phyloP scores from a whole-genome alignment of 2,888 invertebrate species.

The Apotomis capreana region DNA sequence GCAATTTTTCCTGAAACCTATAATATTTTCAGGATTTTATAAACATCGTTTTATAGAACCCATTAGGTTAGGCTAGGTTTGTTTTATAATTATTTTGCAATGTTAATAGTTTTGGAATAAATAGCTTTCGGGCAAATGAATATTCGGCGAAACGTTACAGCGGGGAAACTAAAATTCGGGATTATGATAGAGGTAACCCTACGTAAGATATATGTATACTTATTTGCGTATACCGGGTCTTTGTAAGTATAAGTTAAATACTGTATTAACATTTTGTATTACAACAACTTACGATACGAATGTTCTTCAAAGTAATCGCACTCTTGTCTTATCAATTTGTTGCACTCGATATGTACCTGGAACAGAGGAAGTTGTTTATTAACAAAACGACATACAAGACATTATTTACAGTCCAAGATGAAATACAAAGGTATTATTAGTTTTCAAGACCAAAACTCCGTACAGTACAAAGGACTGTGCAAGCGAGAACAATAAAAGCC shows the following conservation, averaged over 20 bases:
- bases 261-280: background rate
- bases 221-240: too few species aligned
- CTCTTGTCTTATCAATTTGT: conserved; percentile 26
- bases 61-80: too few species aligned
- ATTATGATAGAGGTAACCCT: background rate
- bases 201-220: background rate
- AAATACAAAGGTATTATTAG: conserved; percentile 51
- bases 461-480: conserved; percentile 65
- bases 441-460: conserved; percentile 59
- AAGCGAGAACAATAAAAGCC: conserved; percentile 64
- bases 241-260: too few species aligned
- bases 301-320: conserved; percentile 22
- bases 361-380: conserved; percentile 61
- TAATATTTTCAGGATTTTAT: too few species aligned
- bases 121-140: too few species aligned
- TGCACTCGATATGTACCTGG: conserved; percentile 57
- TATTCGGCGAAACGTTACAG: too few species aligned
- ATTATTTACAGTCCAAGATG: conserved; percentile 20
- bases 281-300: conserved; percentile 27
- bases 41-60: too few species aligned
- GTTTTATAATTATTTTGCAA: too few species aligned
- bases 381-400: conserved; percentile 39
- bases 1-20: too few species aligned
- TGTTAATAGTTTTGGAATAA: too few species aligned
- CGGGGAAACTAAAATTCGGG: too few species aligned